Base-by-base conservation (phyloP, 2,888 invertebrate genomes). In the Tethea ocularis region DNA sequence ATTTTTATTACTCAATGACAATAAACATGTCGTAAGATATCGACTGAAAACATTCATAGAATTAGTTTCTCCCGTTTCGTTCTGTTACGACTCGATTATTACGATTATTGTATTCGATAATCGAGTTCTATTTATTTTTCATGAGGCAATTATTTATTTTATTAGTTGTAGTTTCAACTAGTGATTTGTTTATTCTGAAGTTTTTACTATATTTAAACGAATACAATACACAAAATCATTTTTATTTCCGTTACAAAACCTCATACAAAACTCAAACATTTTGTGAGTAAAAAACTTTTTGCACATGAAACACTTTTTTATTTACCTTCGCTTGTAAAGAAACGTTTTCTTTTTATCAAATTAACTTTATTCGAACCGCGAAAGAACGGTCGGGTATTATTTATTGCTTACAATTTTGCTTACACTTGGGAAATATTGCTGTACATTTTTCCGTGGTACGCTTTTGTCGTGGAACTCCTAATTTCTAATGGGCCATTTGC, bases 401-500 rank as follows among this genome's bases (percentile, higher is more conserved):
- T 92, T 91, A 92, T 90, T 80, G 82, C 86, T 73, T 71, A 87
- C 90, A 89, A 91, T 91, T 91, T 89, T 85, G 88, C 86, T 85
- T 86, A 86, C 87, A 84, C 82, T 78, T 54, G 77, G 75, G 78
- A 90, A 89, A 91, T 91, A 91, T 91, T 84, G 85, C 83, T 74
- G 84, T 86, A 86, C 88, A 91, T 91, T 91, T 91, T 88, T 91
- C 88, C 81, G 77, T 80, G 68, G 82, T 77, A 74, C 78, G 73
- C 71, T 75, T 76, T 79, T 71, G 82, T 80, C 82, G 75, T 74
- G 78, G 75, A 86, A 84, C 88, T 89, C 84, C 89, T 93, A 92
- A 93, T 93, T 93, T 93, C 92, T 93, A 93, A 93, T 93, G 92
- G 92, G 69, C 91, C 91, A 93, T 93, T 93, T 92, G 89, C 93